Evolutionary conservation across 2,888 invertebrate species (phyloP), one percentile per base, ranked within the genome.

Genomic region (Drosophila lacicola): DNA sequence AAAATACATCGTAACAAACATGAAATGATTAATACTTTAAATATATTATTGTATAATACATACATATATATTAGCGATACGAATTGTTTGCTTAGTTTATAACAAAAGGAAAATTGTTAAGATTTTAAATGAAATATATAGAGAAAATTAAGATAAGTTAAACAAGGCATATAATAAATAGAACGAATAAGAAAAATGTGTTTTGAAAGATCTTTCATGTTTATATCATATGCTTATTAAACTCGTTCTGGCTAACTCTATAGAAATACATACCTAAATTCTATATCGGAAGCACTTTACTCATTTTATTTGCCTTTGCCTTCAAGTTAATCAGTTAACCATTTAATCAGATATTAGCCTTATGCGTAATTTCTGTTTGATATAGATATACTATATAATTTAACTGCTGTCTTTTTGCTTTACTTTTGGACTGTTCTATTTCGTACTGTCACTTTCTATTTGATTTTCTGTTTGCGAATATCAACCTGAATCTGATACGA

Each of bases 201-300:
- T 8, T 29, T 29, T 29, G 29, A 29, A 29, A 44, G 13, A 64
- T 14, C 14, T 56, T 9, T 67, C n/a, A n/a, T 42, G 37, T 53
- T 44, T 50, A 57, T 57, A 68, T 44, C 44, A 50, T 49, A 56
- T 54, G 64, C 37, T 61, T 60, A 64, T 74, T 57, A 50, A 58
- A 69, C 62, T 51, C 50, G 49, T 58, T 63, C 49, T 58, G 46
- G 53, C 64, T 75, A 84, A 58, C 50, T 56, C 61, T 69, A 55
- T 68, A 62, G 67, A 74, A 68, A 64, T 68, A 69, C 61, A 60
- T 73, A 70, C 81, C 86, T 83, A 83, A 67, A 80, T 73, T 68
- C 89, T 83, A 83, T 66, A 54, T 86, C 83, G 83, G 83, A 83
- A 83, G 83, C 83, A 88, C 83, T 86, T 88, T 81, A 78, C 81